Evolutionary conservation across 1,140 invertebrate genomes (phyloP).

Genomic region (Gonioctena quinquepunctata): DNA sequence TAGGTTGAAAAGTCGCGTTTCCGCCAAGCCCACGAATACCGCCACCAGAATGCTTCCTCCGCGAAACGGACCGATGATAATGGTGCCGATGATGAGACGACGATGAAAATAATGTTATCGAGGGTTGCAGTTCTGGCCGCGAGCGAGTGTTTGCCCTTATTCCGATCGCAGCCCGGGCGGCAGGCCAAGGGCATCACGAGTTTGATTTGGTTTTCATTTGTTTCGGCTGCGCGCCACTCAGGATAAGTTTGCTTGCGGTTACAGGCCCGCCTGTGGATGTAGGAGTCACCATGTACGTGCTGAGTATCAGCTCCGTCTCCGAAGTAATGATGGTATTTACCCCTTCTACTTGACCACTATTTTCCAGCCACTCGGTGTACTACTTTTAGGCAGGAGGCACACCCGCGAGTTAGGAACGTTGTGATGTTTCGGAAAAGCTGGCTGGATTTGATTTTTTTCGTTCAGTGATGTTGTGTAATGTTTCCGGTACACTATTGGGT

Average conservation of each 20-base stretch:
- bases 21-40: too few relatives aligned
- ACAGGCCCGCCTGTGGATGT: slow-evolving; percentile 93
- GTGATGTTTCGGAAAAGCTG: too few relatives aligned
- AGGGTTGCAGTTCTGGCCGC: slow-evolving; percentile 47
- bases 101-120: not conserved
- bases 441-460: too few relatives aligned
- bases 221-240: slow-evolving; percentile 11
- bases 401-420: too few relatives aligned
- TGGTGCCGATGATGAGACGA: not conserved
- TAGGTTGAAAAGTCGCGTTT: too few relatives aligned
- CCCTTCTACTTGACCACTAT: slow-evolving; percentile 6
- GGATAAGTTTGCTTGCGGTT: slow-evolving; percentile 57
- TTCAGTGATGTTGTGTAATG: too few relatives aligned
- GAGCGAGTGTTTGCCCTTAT: slow-evolving; percentile 26
- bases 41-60: not conserved
- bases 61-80: not conserved
- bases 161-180: slow-evolving; percentile 28
- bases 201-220: slow-evolving; percentile 51
- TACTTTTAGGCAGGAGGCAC: too few relatives aligned
- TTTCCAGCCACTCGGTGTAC: not conserved
- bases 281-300: slow-evolving; percentile 96
- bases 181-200: slow-evolving; percentile 57
- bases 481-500: too few relatives aligned
- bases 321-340: slow-evolving; percentile 92
- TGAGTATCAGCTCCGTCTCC: slow-evolving; percentile 97